These are phyloP conservation scores for Nudaria mundana DNA, from an alignment of 2,888 invertebrate species.

Conservation along the genomic window DNA sequence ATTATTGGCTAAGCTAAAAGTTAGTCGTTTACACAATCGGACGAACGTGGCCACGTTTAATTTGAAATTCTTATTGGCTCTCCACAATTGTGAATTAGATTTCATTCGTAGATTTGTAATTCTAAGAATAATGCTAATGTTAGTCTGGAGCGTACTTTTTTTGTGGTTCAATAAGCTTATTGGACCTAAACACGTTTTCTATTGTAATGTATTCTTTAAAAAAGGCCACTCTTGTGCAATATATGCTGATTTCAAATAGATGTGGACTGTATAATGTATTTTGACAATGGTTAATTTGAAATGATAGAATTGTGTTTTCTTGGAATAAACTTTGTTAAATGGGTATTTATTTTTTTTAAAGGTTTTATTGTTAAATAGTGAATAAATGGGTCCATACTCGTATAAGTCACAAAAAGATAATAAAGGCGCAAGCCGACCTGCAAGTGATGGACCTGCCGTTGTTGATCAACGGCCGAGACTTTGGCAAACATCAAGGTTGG, in stretches of 20 bases:
- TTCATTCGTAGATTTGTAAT: constrained; percentile 34
- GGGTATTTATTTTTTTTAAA: no score
- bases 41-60: constrained; percentile 28
- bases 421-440: no score
- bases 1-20: constrained; percentile 42
- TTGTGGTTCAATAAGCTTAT: constrained; percentile 20
- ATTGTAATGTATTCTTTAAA: constrained; percentile 4
- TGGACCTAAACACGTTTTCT: no score
- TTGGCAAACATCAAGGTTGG: no score
- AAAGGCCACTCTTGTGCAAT: constrained; percentile 9
- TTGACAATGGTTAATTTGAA: not conserved
- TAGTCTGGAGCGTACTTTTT: constrained; percentile 11
- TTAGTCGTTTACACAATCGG: constrained; percentile 36
- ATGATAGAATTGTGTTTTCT: not conserved
- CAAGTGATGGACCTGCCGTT: no score
- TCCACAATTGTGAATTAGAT: constrained; percentile 44
- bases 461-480: no score
- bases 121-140: constrained; percentile 32
- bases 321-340: no score
- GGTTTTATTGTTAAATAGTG: no score
- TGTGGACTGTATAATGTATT: constrained; percentile 6
- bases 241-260: constrained; percentile 7
- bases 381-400: no score
- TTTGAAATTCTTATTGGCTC: constrained; percentile 51
- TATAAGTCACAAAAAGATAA: no score